Percentiles rank a stretch among this genome's conserved stretches.
These are phyloP conservation scores for Lordiphosa clarofinis DNA, from an alignment of 1,140 invertebrate genomes.

Conservation along the genomic window DNA sequence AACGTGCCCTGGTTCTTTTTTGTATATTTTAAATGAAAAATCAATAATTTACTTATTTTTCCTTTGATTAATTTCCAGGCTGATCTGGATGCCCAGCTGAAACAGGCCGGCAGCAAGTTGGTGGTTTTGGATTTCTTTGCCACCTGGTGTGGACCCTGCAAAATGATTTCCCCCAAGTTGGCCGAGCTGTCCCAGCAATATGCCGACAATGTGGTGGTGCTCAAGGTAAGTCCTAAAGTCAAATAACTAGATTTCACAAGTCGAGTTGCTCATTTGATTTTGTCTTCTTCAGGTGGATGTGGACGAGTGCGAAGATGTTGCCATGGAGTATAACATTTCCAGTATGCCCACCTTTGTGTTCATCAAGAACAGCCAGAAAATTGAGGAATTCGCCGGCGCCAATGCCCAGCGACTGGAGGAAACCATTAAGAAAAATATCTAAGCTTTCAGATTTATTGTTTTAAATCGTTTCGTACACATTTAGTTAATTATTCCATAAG, in stretches of 20 bases:
- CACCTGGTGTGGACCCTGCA: conserved; percentile 95
- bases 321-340: conserved; percentile 88
- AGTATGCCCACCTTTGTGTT: conserved; percentile 97
- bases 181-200: conserved; percentile 84
- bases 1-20: too few relatives aligned
- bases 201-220: conserved; percentile 81
- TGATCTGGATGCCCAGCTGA: conserved; percentile 87
- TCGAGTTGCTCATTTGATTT: too few relatives aligned
- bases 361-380: conserved; percentile 87
- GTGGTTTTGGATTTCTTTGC: conserved; percentile 93
- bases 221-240: conserved; percentile 80
- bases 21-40: background rate
- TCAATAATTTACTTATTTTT: background rate
- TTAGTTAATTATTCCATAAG: conserved; percentile 72
- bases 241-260: background rate
- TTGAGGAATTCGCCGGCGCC: conserved; percentile 89
- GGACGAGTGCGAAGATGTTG: conserved; percentile 92
- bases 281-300: conserved; percentile 88
- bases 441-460: conserved; percentile 21
- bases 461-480: conserved; percentile 43
- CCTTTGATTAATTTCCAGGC: conserved; percentile 80
- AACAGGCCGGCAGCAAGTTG: conserved; percentile 89
- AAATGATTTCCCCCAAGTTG: conserved; percentile 91
- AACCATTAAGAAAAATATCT: conserved; percentile 48
- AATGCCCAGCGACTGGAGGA: conserved; percentile 85